These are phyloP conservation scores for Mnemiopsis leidyi DNA, from an alignment of 37 sponge, comb jelly and placozoan species.

Conservation along the genomic window DNA sequence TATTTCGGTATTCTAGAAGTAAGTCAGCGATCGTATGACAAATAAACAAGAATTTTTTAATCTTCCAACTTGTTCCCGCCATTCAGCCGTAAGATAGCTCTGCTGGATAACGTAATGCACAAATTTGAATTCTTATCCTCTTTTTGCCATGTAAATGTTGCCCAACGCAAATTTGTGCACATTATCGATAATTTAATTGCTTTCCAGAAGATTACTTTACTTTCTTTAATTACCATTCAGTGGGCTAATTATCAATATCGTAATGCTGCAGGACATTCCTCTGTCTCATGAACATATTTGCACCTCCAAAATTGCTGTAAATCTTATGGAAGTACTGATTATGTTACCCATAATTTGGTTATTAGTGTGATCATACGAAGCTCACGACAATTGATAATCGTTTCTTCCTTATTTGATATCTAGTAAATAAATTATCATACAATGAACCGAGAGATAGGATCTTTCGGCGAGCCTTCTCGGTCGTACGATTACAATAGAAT, in stretches of 20 bases:
- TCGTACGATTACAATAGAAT: no score
- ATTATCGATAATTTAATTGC: background rate
- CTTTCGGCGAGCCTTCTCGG: no score
- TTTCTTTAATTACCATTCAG: background rate
- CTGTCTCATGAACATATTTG: background rate
- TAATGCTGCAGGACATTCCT: background rate
- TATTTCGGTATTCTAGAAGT: background rate
- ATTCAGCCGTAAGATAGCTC: background rate
- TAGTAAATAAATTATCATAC: no score
- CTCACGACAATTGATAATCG: no score
- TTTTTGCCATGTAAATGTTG: background rate
- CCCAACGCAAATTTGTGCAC: background rate
- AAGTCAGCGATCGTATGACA: background rate
- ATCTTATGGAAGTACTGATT: background rate
- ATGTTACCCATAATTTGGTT: background rate
- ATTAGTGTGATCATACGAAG: no score
- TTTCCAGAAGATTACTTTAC: background rate
- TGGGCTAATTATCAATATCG: background rate
- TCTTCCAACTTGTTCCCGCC: background rate
- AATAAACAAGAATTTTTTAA: background rate
- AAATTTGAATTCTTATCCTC: background rate
- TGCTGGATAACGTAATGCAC: background rate
- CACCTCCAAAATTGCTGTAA: background rate
- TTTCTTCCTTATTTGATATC: no score
- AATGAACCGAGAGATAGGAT: no score